Percentiles rank a stretch among this genome's conserved stretches.
phyloP scores from a whole-genome alignment of 1,140 invertebrate species.

The Drosophila orosa region DNA sequence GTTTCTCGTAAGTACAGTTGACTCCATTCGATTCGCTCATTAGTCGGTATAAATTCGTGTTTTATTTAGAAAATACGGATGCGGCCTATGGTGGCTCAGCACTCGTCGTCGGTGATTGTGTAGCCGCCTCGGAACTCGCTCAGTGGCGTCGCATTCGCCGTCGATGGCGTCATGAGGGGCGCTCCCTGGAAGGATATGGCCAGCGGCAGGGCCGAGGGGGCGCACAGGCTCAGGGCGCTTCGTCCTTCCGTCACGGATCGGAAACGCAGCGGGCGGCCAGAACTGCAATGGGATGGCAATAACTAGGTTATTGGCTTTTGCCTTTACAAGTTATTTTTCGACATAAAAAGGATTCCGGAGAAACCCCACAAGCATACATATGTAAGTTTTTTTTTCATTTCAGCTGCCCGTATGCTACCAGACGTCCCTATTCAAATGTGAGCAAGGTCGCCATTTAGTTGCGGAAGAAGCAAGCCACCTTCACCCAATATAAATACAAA shows the following conservation, averaged over 20 bases:
- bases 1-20: slow-evolving; percentile 24
- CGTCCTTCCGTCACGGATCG: slow-evolving; percentile 87
- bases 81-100: slow-evolving; percentile 39
- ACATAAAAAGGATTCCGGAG: slow-evolving; percentile 6
- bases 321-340: slow-evolving; percentile 6
- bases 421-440: background rate
- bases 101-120: slow-evolving; percentile 81
- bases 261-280: slow-evolving; percentile 86
- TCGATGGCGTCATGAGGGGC: slow-evolving; percentile 85
- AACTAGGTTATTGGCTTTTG: slow-evolving; percentile 18
- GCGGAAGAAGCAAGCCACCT: background rate
- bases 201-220: slow-evolving; percentile 86
- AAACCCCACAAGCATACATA: background rate
- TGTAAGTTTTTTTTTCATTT: background rate
- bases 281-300: slow-evolving; percentile 83
- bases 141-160: slow-evolving; percentile 74
- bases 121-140: slow-evolving; percentile 82
- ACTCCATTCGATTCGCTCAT: slow-evolving; percentile 12
- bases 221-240: slow-evolving; percentile 86
- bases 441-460: background rate
- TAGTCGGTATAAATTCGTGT: slow-evolving; percentile 62
- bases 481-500: background rate
- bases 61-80: slow-evolving; percentile 9
- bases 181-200: slow-evolving; percentile 87
- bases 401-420: no score